A percentile compares a stretch with the other conserved stretches of the same genome.
These are phyloP conservation scores for Calosoma granatense DNA, from an alignment of 1,140 invertebrate species.

Conservation along the genomic window DNA sequence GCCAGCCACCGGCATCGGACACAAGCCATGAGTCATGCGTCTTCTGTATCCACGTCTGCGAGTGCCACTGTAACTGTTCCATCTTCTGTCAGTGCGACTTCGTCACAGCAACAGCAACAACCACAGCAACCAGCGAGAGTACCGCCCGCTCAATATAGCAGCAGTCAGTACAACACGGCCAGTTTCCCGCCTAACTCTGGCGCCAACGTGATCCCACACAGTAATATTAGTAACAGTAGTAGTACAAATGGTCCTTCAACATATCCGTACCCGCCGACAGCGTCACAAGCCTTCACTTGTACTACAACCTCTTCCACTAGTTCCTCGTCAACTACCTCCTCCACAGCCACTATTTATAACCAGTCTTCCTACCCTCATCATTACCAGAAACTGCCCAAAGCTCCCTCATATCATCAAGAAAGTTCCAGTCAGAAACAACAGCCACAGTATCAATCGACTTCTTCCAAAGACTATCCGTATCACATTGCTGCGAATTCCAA, in stretches of 20 bases:
- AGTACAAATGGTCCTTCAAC: not conserved
- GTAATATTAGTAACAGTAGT: too few species aligned
- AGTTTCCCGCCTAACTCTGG: too few species aligned
- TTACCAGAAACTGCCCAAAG: not conserved
- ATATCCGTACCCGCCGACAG: not conserved
- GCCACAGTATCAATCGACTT: conserved; percentile 12
- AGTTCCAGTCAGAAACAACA: conserved; percentile 15
- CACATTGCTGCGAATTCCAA: conserved; percentile 8
- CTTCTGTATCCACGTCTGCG: conserved; percentile 15
- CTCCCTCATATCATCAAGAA: conserved; percentile 15
- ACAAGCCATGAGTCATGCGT: not conserved
- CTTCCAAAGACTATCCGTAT: conserved; percentile 28
- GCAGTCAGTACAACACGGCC: too few species aligned
- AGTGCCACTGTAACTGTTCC: conserved; percentile 18
- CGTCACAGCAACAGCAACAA: not conserved
- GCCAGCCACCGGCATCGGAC: conserved; percentile 10
- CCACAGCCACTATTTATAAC: not conserved
- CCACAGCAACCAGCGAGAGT: not conserved
- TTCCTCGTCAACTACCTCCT: not conserved
- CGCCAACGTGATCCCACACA: too few species aligned
- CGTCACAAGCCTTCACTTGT: not conserved
- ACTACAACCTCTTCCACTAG: not conserved
- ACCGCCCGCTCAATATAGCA: not conserved
- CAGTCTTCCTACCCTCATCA: not conserved
- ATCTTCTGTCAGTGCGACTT: not conserved